Conservation (phyloP, 2,113 vertebrate species). For the Takifugu flavidus region DNA sequence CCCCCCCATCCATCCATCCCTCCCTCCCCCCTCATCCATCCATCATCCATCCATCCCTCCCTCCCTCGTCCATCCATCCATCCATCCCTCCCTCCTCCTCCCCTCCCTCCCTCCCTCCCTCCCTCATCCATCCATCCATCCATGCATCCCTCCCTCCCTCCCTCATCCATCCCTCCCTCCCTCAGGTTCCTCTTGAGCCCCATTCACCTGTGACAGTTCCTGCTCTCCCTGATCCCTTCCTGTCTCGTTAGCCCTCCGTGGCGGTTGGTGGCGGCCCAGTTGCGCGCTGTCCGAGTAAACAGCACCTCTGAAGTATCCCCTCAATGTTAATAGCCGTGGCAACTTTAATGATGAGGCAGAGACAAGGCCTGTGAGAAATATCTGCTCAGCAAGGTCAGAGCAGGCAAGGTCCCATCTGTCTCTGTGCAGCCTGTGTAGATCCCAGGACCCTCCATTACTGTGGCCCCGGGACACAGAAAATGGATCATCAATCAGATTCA, state of each 20-base stretch:
- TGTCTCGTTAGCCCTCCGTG: slow-evolving; percentile 28
- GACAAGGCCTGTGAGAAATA: slow-evolving; percentile 69
- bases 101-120: no score
- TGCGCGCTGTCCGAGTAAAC: slow-evolving; percentile 60
- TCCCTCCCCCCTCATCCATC: no score
- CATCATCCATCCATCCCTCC: no score
- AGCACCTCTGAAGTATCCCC: slow-evolving; percentile 59
- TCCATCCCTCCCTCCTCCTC: no score
- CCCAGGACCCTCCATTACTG: slow-evolving; percentile 61
- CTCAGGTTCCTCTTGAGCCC: neutral
- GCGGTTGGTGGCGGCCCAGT: slow-evolving; percentile 35
- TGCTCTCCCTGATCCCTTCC: slow-evolving; percentile 34
- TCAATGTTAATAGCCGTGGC: slow-evolving; percentile 62
- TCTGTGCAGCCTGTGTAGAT: slow-evolving; percentile 60
- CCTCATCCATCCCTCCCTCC: neutral
- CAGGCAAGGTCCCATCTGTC: slow-evolving; percentile 73
- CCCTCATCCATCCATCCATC: no score
- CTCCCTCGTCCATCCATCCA: no score
- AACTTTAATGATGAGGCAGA: slow-evolving; percentile 70
- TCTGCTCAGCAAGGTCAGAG: slow-evolving; percentile 70
- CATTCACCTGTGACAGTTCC: neutral
- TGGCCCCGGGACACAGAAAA: slow-evolving; percentile 62
- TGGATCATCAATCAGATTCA: slow-evolving; percentile 75
- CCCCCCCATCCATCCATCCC: no score
- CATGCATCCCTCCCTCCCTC: no score